A percentile compares a stretch with the other conserved stretches of the same genome.
Conservation (phyloP, 2,888 invertebrate species). For the Conomelus anceps region DNA sequence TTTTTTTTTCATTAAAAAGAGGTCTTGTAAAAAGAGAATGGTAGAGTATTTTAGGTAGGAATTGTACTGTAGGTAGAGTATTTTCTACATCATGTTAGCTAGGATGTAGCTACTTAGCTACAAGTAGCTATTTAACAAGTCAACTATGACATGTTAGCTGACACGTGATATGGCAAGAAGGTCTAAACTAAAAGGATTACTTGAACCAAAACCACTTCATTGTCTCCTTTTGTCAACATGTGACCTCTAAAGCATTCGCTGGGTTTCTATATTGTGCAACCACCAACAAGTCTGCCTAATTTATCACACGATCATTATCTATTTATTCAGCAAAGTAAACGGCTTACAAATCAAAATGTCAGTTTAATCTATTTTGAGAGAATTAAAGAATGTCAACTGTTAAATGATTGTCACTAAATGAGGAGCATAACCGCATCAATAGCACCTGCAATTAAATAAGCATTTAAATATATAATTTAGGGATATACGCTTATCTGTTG, state of each 20-base stretch:
- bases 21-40: too few species aligned
- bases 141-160: not conserved
- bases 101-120: not conserved
- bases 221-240: not conserved
- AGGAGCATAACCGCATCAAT: too few species aligned
- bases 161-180: not conserved
- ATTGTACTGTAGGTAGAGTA: too few species aligned
- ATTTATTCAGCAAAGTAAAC: not conserved
- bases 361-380: not conserved
- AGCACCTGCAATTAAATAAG: too few species aligned
- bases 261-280: not conserved
- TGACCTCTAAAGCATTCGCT: not conserved
- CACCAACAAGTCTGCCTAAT: too few species aligned
- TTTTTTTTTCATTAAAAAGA: too few species aligned
- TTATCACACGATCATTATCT: not conserved
- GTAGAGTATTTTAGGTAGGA: too few species aligned
- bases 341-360: not conserved
- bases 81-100: too few species aligned
- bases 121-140: not conserved
- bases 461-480: too few species aligned
- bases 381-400: not conserved
- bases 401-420: too few species aligned
- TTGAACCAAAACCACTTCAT: not conserved
- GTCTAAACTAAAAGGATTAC: not conserved
- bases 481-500: too few species aligned